Evolutionary conservation across 2,888 invertebrate genomes (phyloP).

Genomic region (Steinernema carpocapsae): DNA sequence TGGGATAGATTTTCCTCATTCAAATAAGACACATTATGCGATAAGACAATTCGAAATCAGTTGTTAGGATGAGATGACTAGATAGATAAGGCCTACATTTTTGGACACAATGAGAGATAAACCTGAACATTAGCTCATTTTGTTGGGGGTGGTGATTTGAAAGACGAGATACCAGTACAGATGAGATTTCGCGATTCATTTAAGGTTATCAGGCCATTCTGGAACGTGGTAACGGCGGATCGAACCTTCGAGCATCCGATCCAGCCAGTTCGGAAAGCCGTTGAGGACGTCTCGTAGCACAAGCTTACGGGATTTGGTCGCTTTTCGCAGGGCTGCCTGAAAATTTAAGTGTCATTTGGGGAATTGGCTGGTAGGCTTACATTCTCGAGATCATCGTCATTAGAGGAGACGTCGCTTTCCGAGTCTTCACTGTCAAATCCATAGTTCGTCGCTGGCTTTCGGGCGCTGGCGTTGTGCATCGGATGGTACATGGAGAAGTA

Average conservation of each 20-base stretch:
- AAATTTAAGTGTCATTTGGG: slow-evolving; percentile 9
- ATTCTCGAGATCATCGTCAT: slow-evolving; percentile 40
- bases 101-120: background rate
- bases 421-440: slow-evolving; percentile 49
- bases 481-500: slow-evolving; percentile 99
- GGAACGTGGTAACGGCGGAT: slow-evolving; percentile 93
- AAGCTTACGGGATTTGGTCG: slow-evolving; percentile 1
- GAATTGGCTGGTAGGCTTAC: background rate
- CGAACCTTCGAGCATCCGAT: slow-evolving; percentile 92
- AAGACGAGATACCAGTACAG: slow-evolving; percentile 30
- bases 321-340: background rate
- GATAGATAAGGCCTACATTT: background rate
- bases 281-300: slow-evolving; percentile 77
- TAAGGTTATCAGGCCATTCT: slow-evolving; percentile 82
- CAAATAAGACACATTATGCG: slow-evolving; percentile 14
- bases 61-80: background rate
- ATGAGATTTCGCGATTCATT: slow-evolving; percentile 42
- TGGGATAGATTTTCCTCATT: background rate
- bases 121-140: background rate
- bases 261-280: slow-evolving; percentile 93
- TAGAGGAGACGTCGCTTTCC: slow-evolving; percentile 42
- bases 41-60: background rate
- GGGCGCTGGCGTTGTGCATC: slow-evolving; percentile 78
- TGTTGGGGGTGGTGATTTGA: slow-evolving; percentile 2
- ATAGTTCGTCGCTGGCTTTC: slow-evolving; percentile 33